Evolutionary conservation across 2,113 vertebrate genomes (phyloP), one percentile per base, ranked within the genome.

Genomic region (Coturnix japonica): DNA sequence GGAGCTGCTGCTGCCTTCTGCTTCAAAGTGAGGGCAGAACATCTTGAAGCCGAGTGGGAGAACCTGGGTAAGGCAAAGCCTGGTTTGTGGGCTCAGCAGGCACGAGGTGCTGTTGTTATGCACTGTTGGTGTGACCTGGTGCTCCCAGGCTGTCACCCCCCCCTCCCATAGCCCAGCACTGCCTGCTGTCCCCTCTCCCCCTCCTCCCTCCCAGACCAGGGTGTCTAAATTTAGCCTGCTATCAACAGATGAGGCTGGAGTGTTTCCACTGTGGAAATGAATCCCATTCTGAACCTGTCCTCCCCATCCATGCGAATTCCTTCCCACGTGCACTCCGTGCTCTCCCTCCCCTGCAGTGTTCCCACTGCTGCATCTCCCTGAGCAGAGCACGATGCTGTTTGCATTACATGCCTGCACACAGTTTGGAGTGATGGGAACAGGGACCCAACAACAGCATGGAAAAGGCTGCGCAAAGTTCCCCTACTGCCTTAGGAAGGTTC

Each of bases 191-290:
- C 89, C 81, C n/a, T 75, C 72, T 70, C 56, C 79, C 43, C 70
- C 47, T 67, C 73, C 77, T 57, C 39, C 66, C 79, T 82, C 85
- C 61, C 64, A 23, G 95, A 54, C 59, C 90, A 81, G 95, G 87
- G 60, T 90, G 72, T 90, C 96, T 96, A 97, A 96, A 96, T 97
- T 97, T 97, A 97, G 95, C 96, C 79, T 61, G 84, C 95, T 91
- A 72, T 96, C 94, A 89, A 84, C 93, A 81, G 49, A 83, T 84
- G 85, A 69, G 66, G 71, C 84, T 39, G 80, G 83, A 95, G 85
- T 89, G 65, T 94, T 96, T 94, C 95, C 95, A 92, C 69, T 11
- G 39, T 13, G 72, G 78, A 33, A 72, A 82, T n/a, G 75, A 88
- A 94, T 87, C 94, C 94, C 81, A 26, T 94, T 89, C 28, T 20